phyloP scores from a whole-genome alignment of 1,140 invertebrate genomes.

The Brachionus manjavacas region DNA sequence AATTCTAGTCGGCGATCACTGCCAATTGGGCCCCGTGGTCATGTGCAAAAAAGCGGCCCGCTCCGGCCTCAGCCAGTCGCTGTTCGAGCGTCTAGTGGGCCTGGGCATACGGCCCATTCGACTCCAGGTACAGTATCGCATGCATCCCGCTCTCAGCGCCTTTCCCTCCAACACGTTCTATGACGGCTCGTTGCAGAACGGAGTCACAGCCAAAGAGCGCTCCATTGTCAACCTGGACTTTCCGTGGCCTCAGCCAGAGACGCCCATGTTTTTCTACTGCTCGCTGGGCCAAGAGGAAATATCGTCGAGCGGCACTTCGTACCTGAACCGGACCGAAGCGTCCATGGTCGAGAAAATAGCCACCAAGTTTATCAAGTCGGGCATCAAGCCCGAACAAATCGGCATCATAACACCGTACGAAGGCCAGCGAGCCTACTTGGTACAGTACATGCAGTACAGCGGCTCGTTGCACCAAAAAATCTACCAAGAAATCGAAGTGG shows the following conservation, averaged over 20 bases:
- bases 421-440: conserved; percentile 93
- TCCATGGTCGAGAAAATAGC: conserved; percentile 94
- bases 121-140: conserved; percentile 85
- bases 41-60: conserved; percentile 99
- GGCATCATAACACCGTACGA: conserved; percentile 99
- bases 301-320: conserved; percentile 93
- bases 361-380: conserved; percentile 83
- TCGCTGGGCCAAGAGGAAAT: conserved; percentile 97
- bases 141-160: conserved; percentile 87
- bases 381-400: conserved; percentile 94
- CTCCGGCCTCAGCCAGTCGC: conserved; percentile 89
- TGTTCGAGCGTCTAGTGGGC: conserved; percentile 94
- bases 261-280: conserved; percentile 98
- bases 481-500: conserved; percentile 98
- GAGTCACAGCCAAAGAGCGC: conserved; percentile 68
- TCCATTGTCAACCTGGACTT: conserved; percentile 86
- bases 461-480: conserved; percentile 90
- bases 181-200: conserved; percentile 63
- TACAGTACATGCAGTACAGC: conserved; percentile 98
- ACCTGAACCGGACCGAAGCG: conserved; percentile 94
- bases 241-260: conserved; percentile 89
- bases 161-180: conserved; percentile 99
- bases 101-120: conserved; percentile 89
- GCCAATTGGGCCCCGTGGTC: conserved; percentile 93
- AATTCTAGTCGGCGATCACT: conserved; percentile 96